Percentiles rank a stretch among this genome's conserved stretches.
phyloP scores from a whole-genome alignment of 92 coral and sea anemone genomes.

The Siderastrea siderea region DNA sequence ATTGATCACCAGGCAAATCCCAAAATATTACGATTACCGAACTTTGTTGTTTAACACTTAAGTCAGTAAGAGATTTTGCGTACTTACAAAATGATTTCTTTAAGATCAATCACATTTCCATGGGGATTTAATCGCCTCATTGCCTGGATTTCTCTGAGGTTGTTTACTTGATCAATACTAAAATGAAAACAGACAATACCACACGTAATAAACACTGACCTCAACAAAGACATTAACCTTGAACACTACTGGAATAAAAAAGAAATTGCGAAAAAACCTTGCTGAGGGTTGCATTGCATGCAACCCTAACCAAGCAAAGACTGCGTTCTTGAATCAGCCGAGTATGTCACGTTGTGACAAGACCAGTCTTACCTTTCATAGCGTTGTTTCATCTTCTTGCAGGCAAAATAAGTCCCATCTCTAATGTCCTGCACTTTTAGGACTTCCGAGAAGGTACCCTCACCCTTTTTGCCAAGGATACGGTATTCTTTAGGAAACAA shows the following conservation, averaged over 20 bases:
- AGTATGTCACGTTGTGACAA: neutral
- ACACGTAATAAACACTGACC: no score
- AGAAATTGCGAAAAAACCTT: neutral
- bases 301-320: no score
- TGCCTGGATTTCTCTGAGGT: conserved; percentile 94
- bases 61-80: neutral
- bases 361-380: conserved; percentile 83
- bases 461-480: conserved; percentile 97
- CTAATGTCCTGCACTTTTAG: conserved; percentile 95
- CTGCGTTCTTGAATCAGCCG: neutral
- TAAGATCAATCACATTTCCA: conserved; percentile 92
- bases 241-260: neutral
- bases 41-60: neutral
- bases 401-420: conserved; percentile 95
- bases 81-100: conserved; percentile 97
- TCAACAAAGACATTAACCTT: no score
- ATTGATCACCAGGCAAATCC: no score
- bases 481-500: conserved; percentile 84
- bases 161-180: conserved; percentile 97
- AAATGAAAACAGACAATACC: conserved; percentile 6
- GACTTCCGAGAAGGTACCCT: conserved; percentile 99
- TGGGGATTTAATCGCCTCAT: conserved; percentile 97
- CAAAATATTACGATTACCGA: neutral
- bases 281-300: no score
- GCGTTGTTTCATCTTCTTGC: conserved; percentile 98